A percentile compares a stretch with the other conserved stretches of the same genome.
These are phyloP conservation scores for Eumeta japonica DNA, from an alignment of 1,140 invertebrate genomes.

Conservation along the genomic window DNA sequence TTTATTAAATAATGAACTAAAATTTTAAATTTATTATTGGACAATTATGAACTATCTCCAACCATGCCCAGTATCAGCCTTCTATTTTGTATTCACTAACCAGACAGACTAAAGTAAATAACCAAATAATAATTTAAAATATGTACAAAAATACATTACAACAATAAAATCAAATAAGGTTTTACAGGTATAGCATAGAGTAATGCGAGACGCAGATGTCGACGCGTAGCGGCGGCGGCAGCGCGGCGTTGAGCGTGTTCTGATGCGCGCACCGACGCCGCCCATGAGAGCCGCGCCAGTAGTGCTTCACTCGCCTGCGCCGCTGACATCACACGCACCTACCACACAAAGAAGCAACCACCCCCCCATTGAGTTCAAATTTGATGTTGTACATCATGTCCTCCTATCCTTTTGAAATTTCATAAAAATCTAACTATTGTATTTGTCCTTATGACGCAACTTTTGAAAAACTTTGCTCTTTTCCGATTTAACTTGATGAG, in stretches of 20 bases:
- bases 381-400: no score
- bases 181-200: slow-evolving; percentile 36
- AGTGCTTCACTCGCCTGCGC: slow-evolving; percentile 46
- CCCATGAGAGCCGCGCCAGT: slow-evolving; percentile 44
- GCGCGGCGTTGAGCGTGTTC: slow-evolving; percentile 43
- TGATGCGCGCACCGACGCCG: slow-evolving; percentile 38
- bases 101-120: not conserved
- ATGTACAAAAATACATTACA: not conserved
- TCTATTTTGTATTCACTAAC: not conserved
- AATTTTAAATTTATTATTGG: no score
- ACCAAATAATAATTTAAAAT: not conserved
- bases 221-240: slow-evolving; percentile 37
- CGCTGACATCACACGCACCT: slow-evolving; percentile 50
- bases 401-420: not conserved
- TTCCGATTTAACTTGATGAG: no score
- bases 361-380: no score
- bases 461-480: no score
- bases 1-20: no score
- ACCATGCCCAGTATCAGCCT: no score
- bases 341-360: not conserved
- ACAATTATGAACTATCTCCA: no score
- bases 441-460: no score
- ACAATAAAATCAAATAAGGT: not conserved
- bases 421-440: not conserved
- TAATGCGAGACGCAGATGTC: slow-evolving; percentile 36